Evolutionary conservation across 2,113 vertebrate genomes (phyloP).

Genomic region (Corydoras sp.): DNA sequence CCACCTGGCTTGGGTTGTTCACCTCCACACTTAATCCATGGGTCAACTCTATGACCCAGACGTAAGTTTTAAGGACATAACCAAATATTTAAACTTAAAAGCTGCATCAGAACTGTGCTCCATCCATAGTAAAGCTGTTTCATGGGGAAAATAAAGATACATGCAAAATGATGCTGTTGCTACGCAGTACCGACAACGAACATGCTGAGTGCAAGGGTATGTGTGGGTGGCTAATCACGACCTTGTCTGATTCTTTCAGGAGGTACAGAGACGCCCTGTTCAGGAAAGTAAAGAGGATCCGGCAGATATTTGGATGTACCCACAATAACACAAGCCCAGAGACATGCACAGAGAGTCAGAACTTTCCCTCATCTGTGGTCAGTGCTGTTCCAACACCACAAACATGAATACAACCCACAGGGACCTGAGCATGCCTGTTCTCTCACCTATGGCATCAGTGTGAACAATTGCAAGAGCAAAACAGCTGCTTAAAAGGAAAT

Average conservation of each 20-base stretch:
- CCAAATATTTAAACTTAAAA: background rate
- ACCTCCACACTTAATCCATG: conserved; percentile 68
- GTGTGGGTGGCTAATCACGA: conserved; percentile 24
- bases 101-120: too few relatives aligned
- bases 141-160: too few relatives aligned
- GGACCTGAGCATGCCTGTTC: background rate
- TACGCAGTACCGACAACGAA: background rate
- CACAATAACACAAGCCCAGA: conserved; percentile 28
- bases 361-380: conserved; percentile 13
- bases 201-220: background rate
- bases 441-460: background rate
- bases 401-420: conserved; percentile 7
- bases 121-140: too few relatives aligned
- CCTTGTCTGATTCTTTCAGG: conserved; percentile 41
- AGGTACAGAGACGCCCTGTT: conserved; percentile 53
- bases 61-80: conserved; percentile 46
- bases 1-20: conserved; percentile 61
- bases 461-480: background rate
- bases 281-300: conserved; percentile 47
- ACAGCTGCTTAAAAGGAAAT: background rate
- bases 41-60: conserved; percentile 66
- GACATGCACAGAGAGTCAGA: conserved; percentile 26
- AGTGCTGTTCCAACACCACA: conserved; percentile 11
- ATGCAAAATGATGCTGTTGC: background rate
- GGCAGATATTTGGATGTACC: conserved; percentile 30